Conservation (phyloP, 2,113 vertebrate species). For the Silurus glanis region DNA sequence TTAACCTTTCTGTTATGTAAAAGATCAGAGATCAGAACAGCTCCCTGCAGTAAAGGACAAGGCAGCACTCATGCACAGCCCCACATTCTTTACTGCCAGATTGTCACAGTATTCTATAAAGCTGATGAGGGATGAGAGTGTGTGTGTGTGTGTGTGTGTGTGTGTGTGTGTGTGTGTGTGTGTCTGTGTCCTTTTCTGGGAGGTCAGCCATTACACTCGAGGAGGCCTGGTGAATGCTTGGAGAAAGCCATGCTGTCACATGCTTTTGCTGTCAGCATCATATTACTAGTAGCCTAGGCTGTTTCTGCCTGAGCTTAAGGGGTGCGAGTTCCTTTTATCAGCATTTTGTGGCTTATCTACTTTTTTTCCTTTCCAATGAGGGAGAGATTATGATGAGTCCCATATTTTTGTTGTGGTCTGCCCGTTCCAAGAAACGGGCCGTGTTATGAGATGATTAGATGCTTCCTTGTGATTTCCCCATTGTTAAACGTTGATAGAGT, state of each 20-base stretch:
- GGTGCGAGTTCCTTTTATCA: background rate
- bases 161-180: background rate
- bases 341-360: background rate
- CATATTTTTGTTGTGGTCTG: background rate
- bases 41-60: background rate
- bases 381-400: background rate
- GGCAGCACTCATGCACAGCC: background rate
- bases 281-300: conserved; percentile 25
- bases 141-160: background rate
- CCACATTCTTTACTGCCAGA: background rate
- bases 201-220: conserved; percentile 28
- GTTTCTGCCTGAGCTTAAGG: background rate
- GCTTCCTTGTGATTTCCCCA: background rate
- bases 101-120: conserved; percentile 29
- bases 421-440: background rate
- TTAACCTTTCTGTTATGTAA: background rate
- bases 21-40: background rate
- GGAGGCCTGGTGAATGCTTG: background rate
- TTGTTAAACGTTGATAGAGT: conserved; percentile 19
- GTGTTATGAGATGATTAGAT: background rate
- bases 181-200: conserved; percentile 41
- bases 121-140: background rate
- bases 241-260: conserved; percentile 25
- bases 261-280: conserved; percentile 41
- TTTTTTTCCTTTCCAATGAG: background rate